phyloP scores from a whole-genome alignment of 2,888 invertebrate genomes.

The Anodontia alba region DNA sequence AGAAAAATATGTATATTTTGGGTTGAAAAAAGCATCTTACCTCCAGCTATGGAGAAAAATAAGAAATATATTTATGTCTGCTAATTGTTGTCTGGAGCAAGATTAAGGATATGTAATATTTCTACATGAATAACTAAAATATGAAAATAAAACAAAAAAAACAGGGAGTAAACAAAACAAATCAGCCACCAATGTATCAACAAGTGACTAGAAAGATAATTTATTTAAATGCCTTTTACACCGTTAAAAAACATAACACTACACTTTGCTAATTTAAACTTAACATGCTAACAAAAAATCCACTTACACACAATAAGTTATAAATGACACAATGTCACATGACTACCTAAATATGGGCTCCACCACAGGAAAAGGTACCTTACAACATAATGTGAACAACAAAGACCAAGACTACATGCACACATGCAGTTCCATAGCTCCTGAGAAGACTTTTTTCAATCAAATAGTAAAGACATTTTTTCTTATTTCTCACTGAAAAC shows the following conservation, averaged over 20 bases:
- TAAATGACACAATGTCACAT: slow-evolving; percentile 14
- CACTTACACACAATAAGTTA: slow-evolving; percentile 6
- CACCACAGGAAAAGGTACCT: too few relatives aligned
- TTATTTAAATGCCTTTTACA: slow-evolving; percentile 18
- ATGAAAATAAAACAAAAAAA: slow-evolving; percentile 13
- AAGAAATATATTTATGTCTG: too few relatives aligned
- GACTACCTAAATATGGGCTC: not conserved
- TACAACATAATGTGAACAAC: too few relatives aligned
- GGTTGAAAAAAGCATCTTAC: too few relatives aligned
- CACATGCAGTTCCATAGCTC: too few relatives aligned
- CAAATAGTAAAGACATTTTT: too few relatives aligned
- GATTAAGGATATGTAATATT: not conserved
- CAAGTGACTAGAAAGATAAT: slow-evolving; percentile 52
- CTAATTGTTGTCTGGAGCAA: too few relatives aligned
- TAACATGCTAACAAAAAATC: not conserved
- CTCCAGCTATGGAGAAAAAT: too few relatives aligned
- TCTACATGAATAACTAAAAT: not conserved
- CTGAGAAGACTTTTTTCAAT: too few relatives aligned
- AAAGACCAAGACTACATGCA: too few relatives aligned
- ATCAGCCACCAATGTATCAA: slow-evolving; percentile 37
- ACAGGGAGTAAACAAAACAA: slow-evolving; percentile 17
- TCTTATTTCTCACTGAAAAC: too few relatives aligned
- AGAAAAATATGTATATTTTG: too few relatives aligned
- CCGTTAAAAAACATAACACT: not conserved
- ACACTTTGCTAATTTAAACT: not conserved